Base-by-base conservation (phyloP, 2,888 invertebrate species). In the Erannis defoliaria region DNA sequence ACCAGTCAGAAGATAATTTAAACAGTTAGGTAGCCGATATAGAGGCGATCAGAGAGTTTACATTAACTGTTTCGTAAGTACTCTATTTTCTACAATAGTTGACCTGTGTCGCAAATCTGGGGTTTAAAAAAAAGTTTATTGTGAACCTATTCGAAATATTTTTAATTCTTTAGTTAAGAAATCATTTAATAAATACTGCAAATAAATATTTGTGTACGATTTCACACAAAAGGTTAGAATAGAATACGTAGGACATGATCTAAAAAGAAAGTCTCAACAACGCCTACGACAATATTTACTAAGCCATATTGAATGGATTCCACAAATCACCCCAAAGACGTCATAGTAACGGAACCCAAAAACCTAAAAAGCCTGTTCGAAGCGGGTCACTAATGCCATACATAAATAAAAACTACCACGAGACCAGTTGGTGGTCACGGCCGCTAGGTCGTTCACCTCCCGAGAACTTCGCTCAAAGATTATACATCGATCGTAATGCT, bases 391-490 rank as follows among this genome's bases (percentile, higher is more conserved):
- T 70, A 66, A 67, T 64, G 59, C 60, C 55, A 68, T 62, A 65
- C 66, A 62, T 61, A 68, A 67, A 68, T 63, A 66, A 49, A 55
- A 62, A 48, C 48, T 60, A 63, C 63, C 56, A 55, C 62, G 42
- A 55, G 50, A 64, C 63, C 53, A 54, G 67, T 57, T 62, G 63
- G 64, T 76, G 81, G 82, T 80, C 82, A 82, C 62, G 82, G 81
- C 81, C 81, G 77, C 63, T 53, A 56, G 81, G 77, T 74, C 80
- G 55, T 76, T 77, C 70, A 79, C 74, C 81, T 72, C 45, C 64
- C 50, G 29, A 57, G 55, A 64, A 33, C 64, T 58, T 56, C 23
- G 64, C 59, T 35, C 50, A 56, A 43, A 49, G 33, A 29, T 14
- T 42, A 38, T 37, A 45, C 65, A 67, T 62, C 33, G 58, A 51